A percentile compares a stretch with the other conserved stretches of the same genome.
phyloP scores from a whole-genome alignment of 2,888 invertebrate genomes.

The Drosophila melanosoma region DNA sequence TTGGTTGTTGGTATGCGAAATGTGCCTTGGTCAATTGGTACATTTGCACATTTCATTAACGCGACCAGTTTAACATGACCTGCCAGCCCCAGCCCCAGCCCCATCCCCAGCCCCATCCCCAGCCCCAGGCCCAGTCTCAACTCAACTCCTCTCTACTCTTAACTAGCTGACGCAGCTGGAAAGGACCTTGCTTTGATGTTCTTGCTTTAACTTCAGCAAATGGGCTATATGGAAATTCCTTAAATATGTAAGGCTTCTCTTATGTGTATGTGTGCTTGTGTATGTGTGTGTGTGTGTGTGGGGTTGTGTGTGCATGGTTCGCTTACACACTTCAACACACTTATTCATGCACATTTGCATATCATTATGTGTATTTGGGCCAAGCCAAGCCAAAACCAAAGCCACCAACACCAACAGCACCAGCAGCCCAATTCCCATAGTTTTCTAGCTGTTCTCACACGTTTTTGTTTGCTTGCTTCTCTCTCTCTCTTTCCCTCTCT shows the following conservation, averaged over 20 bases:
- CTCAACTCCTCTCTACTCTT: constrained; percentile 36
- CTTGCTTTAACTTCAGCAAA: constrained; percentile 39
- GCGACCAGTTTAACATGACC: constrained; percentile 54
- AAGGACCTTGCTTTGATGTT: constrained; percentile 71
- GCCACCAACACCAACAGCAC: constrained; percentile 12
- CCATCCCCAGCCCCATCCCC: too few relatives aligned
- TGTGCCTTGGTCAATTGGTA: constrained; percentile 75
- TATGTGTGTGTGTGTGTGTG: constrained; percentile 19
- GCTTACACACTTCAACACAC: constrained; percentile 66
- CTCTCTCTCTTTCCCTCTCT: neutral
- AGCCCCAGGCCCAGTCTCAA: neutral
- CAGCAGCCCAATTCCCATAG: constrained; percentile 46
- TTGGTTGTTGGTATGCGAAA: constrained; percentile 52
- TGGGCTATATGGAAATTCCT: constrained; percentile 55
- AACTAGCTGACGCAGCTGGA: constrained; percentile 74
- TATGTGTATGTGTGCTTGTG: constrained; percentile 26
- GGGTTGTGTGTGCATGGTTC: constrained; percentile 17
- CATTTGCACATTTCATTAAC: constrained; percentile 80
- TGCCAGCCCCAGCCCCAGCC: constrained; percentile 13
- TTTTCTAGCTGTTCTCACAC: constrained; percentile 20
- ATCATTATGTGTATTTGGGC: constrained; percentile 71
- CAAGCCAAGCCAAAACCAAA: constrained; percentile 42
- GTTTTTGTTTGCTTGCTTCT: neutral
- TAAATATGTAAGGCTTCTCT: constrained; percentile 3
- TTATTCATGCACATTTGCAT: constrained; percentile 79